Conservation (phyloP, 2,888 invertebrate genomes). For the Cephus pulcher region DNA sequence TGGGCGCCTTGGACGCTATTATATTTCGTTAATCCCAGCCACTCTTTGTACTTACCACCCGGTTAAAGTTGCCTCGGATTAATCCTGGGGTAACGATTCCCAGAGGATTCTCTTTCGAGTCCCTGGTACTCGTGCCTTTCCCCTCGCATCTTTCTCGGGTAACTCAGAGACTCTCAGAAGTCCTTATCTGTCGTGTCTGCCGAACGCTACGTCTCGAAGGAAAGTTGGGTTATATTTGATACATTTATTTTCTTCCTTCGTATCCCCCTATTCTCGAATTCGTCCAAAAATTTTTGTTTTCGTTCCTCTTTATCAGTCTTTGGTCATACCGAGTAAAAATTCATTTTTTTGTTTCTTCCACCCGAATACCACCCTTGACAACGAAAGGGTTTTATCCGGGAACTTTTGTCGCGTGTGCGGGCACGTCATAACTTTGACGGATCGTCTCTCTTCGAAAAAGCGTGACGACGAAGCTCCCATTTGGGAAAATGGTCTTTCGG, state of each 20-base stretch:
- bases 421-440: slow-evolving; percentile 16
- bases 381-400: slow-evolving; percentile 1
- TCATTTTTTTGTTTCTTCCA: not conserved
- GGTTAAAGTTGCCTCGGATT: not conserved
- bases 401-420: not conserved
- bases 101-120: not conserved
- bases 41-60: slow-evolving; percentile 1
- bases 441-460: slow-evolving; percentile 9
- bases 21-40: not conserved
- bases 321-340: not conserved
- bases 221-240: too few species aligned
- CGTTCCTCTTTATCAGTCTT: not conserved
- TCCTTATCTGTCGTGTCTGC: not conserved
- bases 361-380: not conserved
- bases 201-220: not conserved
- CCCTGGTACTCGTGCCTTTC: too few species aligned
- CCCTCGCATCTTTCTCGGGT: not conserved
- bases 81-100: not conserved
- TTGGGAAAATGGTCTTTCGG: not conserved
- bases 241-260: too few species aligned
- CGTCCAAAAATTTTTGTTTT: not conserved
- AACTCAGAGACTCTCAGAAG: not conserved
- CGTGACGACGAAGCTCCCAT: not conserved
- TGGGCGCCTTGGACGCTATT: not conserved
- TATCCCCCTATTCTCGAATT: not conserved